phyloP scores from a whole-genome alignment of 2,888 invertebrate species.

The Zygogramma bicolorata region DNA sequence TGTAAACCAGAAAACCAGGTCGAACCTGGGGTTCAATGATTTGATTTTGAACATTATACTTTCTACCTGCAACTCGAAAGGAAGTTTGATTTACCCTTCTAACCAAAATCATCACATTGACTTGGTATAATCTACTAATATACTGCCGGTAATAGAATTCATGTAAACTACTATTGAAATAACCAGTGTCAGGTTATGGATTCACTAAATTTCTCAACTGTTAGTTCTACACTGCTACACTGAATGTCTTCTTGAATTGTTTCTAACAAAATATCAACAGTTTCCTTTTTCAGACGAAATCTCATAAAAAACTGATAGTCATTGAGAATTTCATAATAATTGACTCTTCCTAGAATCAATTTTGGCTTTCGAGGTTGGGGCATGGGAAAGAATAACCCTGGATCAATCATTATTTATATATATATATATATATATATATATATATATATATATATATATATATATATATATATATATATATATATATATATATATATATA shows the following conservation, averaged over 20 bases:
- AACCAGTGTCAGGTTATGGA: neutral
- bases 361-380: neutral
- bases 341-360: neutral
- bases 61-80: too few species aligned
- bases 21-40: too few species aligned
- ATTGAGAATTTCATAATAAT: neutral
- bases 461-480: too few species aligned
- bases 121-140: neutral
- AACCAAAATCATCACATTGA: too few species aligned
- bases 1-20: too few species aligned
- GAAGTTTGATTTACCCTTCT: too few species aligned
- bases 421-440: neutral
- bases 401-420: neutral
- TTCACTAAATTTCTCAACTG: neutral
- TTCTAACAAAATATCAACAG: neutral
- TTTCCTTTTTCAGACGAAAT: neutral
- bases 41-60: too few species aligned
- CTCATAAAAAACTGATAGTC: neutral
- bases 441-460: too few species aligned
- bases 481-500: too few species aligned
- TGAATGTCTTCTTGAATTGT: neutral
- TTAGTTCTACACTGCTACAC: neutral
- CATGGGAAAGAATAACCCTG: neutral
- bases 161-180: neutral
- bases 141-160: neutral